Percentiles rank a stretch among this genome's conserved stretches.
Conservation (phyloP, 2,888 invertebrate genomes). For the Dryadula phaetusa region DNA sequence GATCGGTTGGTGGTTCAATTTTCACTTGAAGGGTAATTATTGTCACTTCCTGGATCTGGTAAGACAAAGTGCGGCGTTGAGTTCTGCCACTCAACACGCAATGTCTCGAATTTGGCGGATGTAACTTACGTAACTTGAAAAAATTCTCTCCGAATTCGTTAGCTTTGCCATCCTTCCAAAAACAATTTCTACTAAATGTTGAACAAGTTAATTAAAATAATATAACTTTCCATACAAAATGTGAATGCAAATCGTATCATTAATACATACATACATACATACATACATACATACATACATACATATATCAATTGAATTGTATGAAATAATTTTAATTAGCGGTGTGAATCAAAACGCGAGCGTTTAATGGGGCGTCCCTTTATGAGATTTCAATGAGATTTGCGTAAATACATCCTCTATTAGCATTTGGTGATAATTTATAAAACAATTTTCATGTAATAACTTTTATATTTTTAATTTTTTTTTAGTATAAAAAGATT, state of each 20-base stretch:
- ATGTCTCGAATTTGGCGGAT: too few relatives aligned
- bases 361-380: conserved; percentile 6
- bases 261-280: conserved; percentile 2
- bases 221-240: background rate
- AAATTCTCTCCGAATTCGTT: too few relatives aligned
- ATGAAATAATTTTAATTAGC: conserved; percentile 25
- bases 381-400: conserved; percentile 21
- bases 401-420: conserved; percentile 10
- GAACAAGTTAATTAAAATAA: conserved; percentile 8
- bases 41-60: too few relatives aligned
- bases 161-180: background rate
- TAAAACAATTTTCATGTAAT: too few relatives aligned
- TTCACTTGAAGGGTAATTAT: too few relatives aligned
- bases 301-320: conserved; percentile 5
- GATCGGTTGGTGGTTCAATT: too few relatives aligned
- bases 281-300: background rate
- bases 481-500: too few relatives aligned
- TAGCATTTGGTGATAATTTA: conserved; percentile 9
- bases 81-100: too few relatives aligned
- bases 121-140: too few relatives aligned
- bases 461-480: too few relatives aligned
- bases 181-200: background rate
- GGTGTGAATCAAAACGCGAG: conserved; percentile 16
- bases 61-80: too few relatives aligned
- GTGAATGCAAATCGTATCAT: conserved; percentile 2